Evolutionary conservation across 2,888 invertebrate genomes (phyloP).

Genomic region (Mesochorus sp.): DNA sequence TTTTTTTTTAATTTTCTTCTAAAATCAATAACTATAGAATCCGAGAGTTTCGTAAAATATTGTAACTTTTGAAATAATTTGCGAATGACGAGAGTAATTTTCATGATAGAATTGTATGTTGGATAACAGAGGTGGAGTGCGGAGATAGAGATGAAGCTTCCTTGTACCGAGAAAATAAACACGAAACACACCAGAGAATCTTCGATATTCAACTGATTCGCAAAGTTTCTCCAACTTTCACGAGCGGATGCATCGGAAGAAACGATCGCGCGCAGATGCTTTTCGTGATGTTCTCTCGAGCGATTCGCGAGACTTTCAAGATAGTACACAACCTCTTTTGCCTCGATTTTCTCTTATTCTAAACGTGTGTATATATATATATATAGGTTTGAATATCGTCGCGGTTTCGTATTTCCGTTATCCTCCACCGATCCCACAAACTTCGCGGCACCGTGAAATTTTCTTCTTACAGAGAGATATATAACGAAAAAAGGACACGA

Average conservation of each 20-base stretch:
- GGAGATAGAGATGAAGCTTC: background rate
- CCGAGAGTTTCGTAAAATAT: too few species aligned
- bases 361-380: background rate
- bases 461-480: slow-evolving; percentile 2
- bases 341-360: slow-evolving; percentile 15
- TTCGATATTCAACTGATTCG: slow-evolving; percentile 22
- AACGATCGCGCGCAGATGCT: slow-evolving; percentile 35
- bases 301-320: slow-evolving; percentile 40
- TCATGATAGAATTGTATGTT: too few species aligned
- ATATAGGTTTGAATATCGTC: background rate
- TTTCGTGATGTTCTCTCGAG: slow-evolving; percentile 39
- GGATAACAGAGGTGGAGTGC: too few species aligned
- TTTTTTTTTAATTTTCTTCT: too few species aligned
- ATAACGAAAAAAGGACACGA: slow-evolving; percentile 4
- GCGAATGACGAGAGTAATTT: too few species aligned
- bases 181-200: background rate
- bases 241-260: slow-evolving; percentile 17
- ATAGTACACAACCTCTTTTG: slow-evolving; percentile 27
- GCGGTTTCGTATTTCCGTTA: slow-evolving; percentile 30
- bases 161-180: background rate
- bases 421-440: slow-evolving; percentile 47
- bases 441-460: slow-evolving; percentile 6
- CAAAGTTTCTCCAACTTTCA: slow-evolving; percentile 20
- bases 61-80: too few species aligned
- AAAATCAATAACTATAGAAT: too few species aligned